phyloP scores from a whole-genome alignment of 1,140 invertebrate species.

The Orussus abietinus region DNA sequence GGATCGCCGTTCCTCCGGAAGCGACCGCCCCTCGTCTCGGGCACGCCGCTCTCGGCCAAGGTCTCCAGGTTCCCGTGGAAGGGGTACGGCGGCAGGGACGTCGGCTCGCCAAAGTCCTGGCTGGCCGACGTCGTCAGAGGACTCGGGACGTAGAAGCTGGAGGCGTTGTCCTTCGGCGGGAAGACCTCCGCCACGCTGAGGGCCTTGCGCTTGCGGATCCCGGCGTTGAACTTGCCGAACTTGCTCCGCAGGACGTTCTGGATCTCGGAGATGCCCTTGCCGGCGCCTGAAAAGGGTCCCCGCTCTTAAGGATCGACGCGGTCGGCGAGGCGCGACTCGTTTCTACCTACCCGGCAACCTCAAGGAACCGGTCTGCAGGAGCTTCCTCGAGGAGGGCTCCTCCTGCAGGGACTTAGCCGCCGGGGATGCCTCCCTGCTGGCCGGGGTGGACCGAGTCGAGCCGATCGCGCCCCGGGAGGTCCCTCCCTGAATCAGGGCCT shows the following conservation, averaged over 20 bases:
- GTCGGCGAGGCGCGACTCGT: too few species aligned
- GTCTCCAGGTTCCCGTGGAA: constrained; percentile 41
- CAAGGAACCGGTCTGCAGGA: constrained; percentile 60
- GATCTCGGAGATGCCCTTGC: constrained; percentile 51
- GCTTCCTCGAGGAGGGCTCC: constrained; percentile 45
- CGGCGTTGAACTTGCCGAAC: constrained; percentile 65
- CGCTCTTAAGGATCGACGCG: too few species aligned
- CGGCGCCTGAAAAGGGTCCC: constrained; percentile 35
- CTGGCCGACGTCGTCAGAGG: constrained; percentile 45
- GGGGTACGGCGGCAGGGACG: constrained; percentile 36
- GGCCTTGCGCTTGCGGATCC: constrained; percentile 60
- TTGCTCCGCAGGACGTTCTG: constrained; percentile 63
- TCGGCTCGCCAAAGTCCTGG: constrained; percentile 30
- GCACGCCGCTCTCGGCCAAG: constrained; percentile 33
- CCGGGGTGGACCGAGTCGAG: constrained; percentile 40
- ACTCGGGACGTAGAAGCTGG: constrained; percentile 67
- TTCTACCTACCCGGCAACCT: constrained; percentile 56
- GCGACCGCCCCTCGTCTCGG: constrained; percentile 16
- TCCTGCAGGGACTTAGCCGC: constrained; percentile 39
- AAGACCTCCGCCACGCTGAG: constrained; percentile 66
- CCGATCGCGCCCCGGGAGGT: constrained; percentile 44
- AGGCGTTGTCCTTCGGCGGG: constrained; percentile 41
- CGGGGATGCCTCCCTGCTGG: constrained; percentile 47
- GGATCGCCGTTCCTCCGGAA: constrained; percentile 28
- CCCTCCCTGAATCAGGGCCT: constrained; percentile 33